Percentiles rank a stretch among this genome's conserved stretches.
phyloP scores from a whole-genome alignment of 1,140 invertebrate genomes.

The Stenopsyche tienmushanensis region DNA sequence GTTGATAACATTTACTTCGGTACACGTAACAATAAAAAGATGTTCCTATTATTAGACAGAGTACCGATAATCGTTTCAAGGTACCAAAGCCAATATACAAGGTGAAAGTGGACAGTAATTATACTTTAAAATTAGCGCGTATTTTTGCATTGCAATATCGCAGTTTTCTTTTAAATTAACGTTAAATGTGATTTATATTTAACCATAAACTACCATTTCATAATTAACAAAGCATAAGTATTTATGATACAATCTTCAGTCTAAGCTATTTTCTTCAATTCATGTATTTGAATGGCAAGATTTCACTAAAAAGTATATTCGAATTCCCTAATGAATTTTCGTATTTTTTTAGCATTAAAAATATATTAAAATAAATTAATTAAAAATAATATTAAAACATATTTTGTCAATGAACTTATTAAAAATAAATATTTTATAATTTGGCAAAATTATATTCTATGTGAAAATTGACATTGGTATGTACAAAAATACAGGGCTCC shows the following conservation, averaged over 20 bases:
- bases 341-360: constrained; percentile 33
- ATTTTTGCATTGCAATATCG: constrained; percentile 30
- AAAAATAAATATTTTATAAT: constrained; percentile 38
- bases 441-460: constrained; percentile 41
- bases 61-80: constrained; percentile 22
- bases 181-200: constrained; percentile 37
- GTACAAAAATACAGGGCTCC: constrained; percentile 41
- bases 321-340: constrained; percentile 38
- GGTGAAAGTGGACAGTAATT: constrained; percentile 32
- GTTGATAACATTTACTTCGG: constrained; percentile 32
- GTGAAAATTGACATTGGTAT: constrained; percentile 40
- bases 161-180: constrained; percentile 30
- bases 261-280: constrained; percentile 41
- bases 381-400: constrained; percentile 28
- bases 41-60: constrained; percentile 27
- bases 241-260: constrained; percentile 43
- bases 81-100: constrained; percentile 32
- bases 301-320: constrained; percentile 37
- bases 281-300: constrained; percentile 41
- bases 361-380: constrained; percentile 33
- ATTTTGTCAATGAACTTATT: constrained; percentile 36
- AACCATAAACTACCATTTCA: constrained; percentile 42
- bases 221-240: constrained; percentile 42
- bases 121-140: constrained; percentile 20
- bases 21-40: constrained; percentile 37